Percentiles rank a stretch among this genome's conserved stretches.
phyloP scores from a whole-genome alignment of 2,888 invertebrate genomes.

The Tachina lurida region DNA sequence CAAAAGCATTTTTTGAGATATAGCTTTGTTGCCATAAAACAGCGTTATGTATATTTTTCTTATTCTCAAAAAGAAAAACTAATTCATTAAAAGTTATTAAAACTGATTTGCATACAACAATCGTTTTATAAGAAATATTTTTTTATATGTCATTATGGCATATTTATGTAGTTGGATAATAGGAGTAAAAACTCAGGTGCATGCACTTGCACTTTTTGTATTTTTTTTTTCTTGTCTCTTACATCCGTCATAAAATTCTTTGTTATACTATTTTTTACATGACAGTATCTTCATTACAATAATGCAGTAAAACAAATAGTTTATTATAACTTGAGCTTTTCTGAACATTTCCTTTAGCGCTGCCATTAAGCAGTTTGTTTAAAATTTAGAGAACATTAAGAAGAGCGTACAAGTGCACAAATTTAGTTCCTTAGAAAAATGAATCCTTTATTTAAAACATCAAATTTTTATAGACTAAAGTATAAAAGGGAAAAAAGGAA shows the following conservation, averaged over 20 bases:
- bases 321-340: conserved; percentile 14
- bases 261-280: conserved; percentile 15
- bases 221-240: background rate
- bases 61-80: too few relatives aligned
- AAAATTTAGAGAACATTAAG: conserved; percentile 28
- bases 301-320: conserved; percentile 48
- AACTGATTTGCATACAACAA: background rate
- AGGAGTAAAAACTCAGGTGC: background rate
- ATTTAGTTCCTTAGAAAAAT: background rate
- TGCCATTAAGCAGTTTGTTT: conserved; percentile 37
- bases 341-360: conserved; percentile 3
- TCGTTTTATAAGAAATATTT: too few relatives aligned
- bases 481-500: too few relatives aligned
- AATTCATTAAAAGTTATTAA: too few relatives aligned
- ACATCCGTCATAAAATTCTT: conserved; percentile 32
- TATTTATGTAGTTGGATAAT: too few relatives aligned
- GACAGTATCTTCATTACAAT: conserved; percentile 43
- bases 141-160: too few relatives aligned
- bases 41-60: too few relatives aligned
- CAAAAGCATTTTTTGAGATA: too few relatives aligned
- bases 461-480: too few relatives aligned
- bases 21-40: too few relatives aligned
- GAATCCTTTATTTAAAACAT: background rate
- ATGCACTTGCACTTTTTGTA: background rate
- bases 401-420: background rate